Evolutionary conservation across 1,140 invertebrate genomes (phyloP).

Genomic region (Teleogryllus occipitalis): DNA sequence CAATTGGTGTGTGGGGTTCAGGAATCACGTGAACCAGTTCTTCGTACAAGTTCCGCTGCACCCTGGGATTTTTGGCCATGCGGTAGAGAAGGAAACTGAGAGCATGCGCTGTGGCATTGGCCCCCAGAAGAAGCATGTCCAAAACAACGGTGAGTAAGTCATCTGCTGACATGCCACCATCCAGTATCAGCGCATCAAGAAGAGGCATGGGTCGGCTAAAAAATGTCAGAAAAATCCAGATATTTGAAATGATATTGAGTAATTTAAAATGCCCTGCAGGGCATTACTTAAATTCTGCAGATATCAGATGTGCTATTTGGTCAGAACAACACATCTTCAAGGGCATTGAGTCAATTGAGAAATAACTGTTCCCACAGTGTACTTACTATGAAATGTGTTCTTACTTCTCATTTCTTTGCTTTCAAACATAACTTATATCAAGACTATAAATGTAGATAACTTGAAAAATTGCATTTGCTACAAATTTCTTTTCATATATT

Average conservation of each 20-base stretch:
- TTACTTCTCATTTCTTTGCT: no score
- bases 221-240: neutral
- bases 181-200: slow-evolving; percentile 41
- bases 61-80: slow-evolving; percentile 46
- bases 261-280: neutral
- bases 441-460: no score
- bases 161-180: slow-evolving; percentile 37
- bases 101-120: slow-evolving; percentile 46
- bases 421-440: no score
- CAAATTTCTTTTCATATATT: no score
- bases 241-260: neutral
- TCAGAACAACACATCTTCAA: neutral
- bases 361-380: no score
- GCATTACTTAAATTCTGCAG: neutral
- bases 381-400: no score
- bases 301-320: neutral
- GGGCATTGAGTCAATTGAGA: no score
- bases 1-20: slow-evolving; percentile 21
- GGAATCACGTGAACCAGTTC: slow-evolving; percentile 41
- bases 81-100: slow-evolving; percentile 51
- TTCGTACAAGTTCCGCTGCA: slow-evolving; percentile 47
- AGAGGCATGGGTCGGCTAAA: slow-evolving; percentile 29
- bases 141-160: slow-evolving; percentile 51
- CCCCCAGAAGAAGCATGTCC: slow-evolving; percentile 54
- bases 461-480: no score